phyloP scores from a whole-genome alignment of 2,797 vertebrate genomes.

The Hyperoplus lanceolatus region DNA sequence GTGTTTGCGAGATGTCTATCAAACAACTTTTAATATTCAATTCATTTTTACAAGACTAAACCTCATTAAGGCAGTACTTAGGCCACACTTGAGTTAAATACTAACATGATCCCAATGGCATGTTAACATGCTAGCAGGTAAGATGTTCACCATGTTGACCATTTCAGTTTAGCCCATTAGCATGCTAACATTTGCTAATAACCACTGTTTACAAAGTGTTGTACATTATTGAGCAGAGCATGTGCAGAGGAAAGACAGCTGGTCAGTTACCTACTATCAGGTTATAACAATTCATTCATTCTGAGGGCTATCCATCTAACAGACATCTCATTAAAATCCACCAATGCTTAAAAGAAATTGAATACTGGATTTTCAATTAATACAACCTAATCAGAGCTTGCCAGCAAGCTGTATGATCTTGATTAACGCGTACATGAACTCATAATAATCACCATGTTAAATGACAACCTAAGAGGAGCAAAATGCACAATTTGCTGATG shows the following conservation, averaged over 20 bases:
- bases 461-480: conserved; percentile 21
- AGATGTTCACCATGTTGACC: background rate
- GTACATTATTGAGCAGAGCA: background rate
- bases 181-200: conserved; percentile 25
- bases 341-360: background rate
- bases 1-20: conserved; percentile 24
- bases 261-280: background rate
- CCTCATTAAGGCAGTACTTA: background rate
- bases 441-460: background rate
- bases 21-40: background rate
- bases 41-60: background rate
- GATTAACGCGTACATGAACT: conserved; percentile 20
- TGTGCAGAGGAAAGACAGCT: background rate
- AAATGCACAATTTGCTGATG: conserved; percentile 9
- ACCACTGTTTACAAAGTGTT: background rate
- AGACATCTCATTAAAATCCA: background rate
- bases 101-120: conserved; percentile 23
- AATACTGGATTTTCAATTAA: conserved; percentile 29
- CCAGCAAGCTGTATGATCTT: conserved; percentile 69
- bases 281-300: background rate
- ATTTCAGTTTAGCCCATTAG: conserved; percentile 5
- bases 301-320: background rate
- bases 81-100: background rate
- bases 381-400: conserved; percentile 59
- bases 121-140: conserved; percentile 13